These are phyloP conservation scores for Dasyprocta punctata DNA, from an alignment of 2,113 vertebrate genomes.

Conservation along the genomic window DNA sequence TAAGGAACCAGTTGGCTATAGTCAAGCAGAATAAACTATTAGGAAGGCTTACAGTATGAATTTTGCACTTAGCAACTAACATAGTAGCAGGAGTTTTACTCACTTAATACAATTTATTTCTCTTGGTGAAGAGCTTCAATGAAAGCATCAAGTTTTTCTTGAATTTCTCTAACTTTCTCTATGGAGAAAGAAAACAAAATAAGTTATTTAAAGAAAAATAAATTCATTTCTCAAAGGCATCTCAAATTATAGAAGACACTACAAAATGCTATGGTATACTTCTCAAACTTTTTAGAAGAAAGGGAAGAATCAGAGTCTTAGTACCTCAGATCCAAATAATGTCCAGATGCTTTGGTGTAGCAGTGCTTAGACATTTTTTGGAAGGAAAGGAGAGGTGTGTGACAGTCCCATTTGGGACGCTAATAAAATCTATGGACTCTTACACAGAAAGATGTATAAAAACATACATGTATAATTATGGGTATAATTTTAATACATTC, in stretches of 20 bases:
- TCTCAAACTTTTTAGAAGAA: neutral
- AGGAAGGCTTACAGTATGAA: neutral
- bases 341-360: neutral
- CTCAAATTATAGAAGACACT: neutral
- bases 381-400: neutral
- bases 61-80: neutral
- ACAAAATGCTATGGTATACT: neutral
- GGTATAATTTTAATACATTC: slow-evolving; percentile 17
- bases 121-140: slow-evolving; percentile 99
- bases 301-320: neutral
- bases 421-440: neutral
- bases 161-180: slow-evolving; percentile 99
- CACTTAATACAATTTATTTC: slow-evolving; percentile 87
- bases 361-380: neutral
- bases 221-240: slow-evolving; percentile 45
- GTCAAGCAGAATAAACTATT: neutral
- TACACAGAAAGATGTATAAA: neutral
- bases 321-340: neutral
- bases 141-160: slow-evolving; percentile 99
- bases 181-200: slow-evolving; percentile 75
- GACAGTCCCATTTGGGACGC: neutral
- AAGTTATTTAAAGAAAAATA: neutral
- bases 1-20: neutral
- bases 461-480: neutral
- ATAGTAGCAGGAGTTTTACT: slow-evolving; percentile 64